phyloP scores from a whole-genome alignment of 2,113 vertebrate species.

The Myrmecobius fasciatus region DNA sequence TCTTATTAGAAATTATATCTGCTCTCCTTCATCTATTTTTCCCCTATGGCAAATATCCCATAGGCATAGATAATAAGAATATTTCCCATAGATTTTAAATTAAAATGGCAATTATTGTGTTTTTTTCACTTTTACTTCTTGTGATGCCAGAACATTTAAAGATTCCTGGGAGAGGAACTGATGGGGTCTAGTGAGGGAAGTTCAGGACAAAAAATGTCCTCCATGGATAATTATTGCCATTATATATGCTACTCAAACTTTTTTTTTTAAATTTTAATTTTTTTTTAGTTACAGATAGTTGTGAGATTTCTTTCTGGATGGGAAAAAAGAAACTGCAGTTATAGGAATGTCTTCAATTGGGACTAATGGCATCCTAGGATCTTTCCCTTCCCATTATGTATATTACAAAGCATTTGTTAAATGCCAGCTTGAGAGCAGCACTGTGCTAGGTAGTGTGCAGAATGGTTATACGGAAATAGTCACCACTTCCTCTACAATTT shows the following conservation, averaged over 20 bases:
- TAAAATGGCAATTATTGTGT: constrained; percentile 46
- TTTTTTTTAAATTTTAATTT: background rate
- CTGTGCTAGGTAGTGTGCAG: background rate
- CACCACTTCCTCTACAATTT: background rate
- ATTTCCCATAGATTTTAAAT: constrained; percentile 18
- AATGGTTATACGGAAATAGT: constrained; percentile 29
- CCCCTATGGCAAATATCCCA: constrained; percentile 8
- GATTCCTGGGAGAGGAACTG: background rate
- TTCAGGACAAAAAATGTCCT: background rate
- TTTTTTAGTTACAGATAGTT: constrained; percentile 28
- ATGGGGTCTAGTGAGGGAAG: background rate
- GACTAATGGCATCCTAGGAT: background rate
- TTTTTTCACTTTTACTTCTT: constrained; percentile 37
- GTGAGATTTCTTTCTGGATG: constrained; percentile 22
- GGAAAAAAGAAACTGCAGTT: background rate
- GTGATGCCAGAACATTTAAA: constrained; percentile 50
- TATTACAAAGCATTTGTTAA: constrained; percentile 35
- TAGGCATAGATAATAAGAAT: background rate
- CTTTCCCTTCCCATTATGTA: background rate
- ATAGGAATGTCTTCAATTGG: constrained; percentile 40
- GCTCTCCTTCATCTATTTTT: background rate
- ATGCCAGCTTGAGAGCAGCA: constrained; percentile 4
- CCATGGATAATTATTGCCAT: background rate
- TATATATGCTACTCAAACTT: background rate
- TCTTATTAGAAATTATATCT: constrained; percentile 45